These are phyloP conservation scores for Otolemur crassicaudatus DNA, from an alignment of 2,797 vertebrate species.

Conservation along the genomic window DNA sequence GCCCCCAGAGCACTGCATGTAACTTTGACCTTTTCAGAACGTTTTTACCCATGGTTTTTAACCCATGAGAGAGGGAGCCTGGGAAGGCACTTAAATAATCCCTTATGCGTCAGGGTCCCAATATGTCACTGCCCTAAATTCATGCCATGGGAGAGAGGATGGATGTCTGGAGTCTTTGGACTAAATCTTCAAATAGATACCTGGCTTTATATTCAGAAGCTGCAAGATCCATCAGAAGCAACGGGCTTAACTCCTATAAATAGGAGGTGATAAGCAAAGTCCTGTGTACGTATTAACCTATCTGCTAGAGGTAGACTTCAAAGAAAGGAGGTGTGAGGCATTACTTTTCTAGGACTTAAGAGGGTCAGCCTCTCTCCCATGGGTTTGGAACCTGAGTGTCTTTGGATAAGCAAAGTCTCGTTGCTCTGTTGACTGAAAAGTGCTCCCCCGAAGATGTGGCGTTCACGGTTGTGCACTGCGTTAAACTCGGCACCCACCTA, in stretches of 20 bases:
- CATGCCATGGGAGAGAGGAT: background rate
- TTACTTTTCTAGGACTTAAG: background rate
- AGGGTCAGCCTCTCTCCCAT: background rate
- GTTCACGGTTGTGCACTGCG: accelerated
- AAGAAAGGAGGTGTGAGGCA: background rate
- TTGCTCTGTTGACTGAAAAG: background rate
- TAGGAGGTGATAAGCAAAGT: background rate
- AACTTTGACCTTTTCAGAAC: background rate
- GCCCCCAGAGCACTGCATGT: background rate
- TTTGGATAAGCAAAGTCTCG: background rate
- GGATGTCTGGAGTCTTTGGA: background rate
- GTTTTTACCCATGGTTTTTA: background rate
- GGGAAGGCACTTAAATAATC: background rate
- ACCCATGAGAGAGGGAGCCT: background rate
- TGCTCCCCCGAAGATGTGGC: background rate
- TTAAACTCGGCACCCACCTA: slow-evolving; percentile 25
- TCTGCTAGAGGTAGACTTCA: background rate
- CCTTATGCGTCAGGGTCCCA: accelerated
- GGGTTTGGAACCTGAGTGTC: background rate
- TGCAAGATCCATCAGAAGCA: background rate
- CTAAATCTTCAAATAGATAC: background rate
- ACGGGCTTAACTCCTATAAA: background rate
- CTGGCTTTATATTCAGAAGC: background rate
- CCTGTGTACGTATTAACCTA: accelerated
- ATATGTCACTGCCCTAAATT: background rate